These are phyloP conservation scores for silkworm (Bombyx mori) DNA, from an alignment of 1,140 invertebrate species.

Conservation along the genomic window DNA sequence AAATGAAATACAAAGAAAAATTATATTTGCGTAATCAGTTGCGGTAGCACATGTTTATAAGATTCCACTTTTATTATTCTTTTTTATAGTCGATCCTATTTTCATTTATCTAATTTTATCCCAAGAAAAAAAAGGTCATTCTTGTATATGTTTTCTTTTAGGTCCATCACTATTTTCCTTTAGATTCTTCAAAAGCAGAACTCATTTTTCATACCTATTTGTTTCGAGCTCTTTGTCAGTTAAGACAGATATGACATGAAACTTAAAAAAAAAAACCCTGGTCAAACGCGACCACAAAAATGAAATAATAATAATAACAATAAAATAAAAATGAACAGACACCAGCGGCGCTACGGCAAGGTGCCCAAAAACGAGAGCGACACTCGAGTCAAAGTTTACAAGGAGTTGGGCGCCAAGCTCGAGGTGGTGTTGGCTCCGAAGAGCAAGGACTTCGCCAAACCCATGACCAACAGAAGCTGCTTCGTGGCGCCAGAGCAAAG, in stretches of 20 bases:
- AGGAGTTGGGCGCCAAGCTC: neutral
- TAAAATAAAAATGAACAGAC: constrained; percentile 23
- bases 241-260: neutral
- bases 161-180: too few relatives aligned
- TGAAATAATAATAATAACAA: neutral
- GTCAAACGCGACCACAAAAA: neutral
- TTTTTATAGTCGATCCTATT: too few relatives aligned
- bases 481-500: constrained; percentile 23
- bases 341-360: constrained; percentile 12
- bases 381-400: constrained; percentile 1
- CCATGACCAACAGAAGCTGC: constrained; percentile 30
- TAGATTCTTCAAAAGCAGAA: too few relatives aligned
- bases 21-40: too few relatives aligned
- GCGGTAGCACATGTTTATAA: too few relatives aligned
- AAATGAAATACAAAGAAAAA: too few relatives aligned
- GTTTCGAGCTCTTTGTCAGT: too few relatives aligned
- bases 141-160: too few relatives aligned
- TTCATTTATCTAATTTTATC: too few relatives aligned
- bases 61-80: too few relatives aligned
- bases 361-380: constrained; percentile 4
- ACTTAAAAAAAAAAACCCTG: neutral
- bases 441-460: constrained; percentile 7
- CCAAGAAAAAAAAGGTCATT: too few relatives aligned
- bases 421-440: constrained; percentile 4
- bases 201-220: too few relatives aligned